Evolutionary conservation across 2,888 invertebrate species (phyloP).

Genomic region (Nomada fabriciana): DNA sequence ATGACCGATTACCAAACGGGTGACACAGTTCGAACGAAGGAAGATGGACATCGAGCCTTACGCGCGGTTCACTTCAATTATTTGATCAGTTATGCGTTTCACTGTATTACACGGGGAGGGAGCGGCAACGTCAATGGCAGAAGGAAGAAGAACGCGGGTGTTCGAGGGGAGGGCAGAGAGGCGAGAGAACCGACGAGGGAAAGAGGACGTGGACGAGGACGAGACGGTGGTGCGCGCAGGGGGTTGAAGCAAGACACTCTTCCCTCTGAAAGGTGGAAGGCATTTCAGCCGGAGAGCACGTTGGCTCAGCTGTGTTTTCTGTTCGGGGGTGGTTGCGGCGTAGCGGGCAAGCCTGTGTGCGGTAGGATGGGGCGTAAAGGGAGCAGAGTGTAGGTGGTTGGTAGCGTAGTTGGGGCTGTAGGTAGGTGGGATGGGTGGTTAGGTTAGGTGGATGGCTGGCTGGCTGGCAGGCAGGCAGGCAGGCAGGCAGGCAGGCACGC

Average conservation of each 20-base stretch:
- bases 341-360: conserved; percentile 68
- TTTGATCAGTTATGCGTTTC: conserved; percentile 71
- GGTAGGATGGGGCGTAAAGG: conserved; percentile 67
- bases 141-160: conserved; percentile 25
- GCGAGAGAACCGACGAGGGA: conserved; percentile 39
- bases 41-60: conserved; percentile 24
- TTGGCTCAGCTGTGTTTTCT: conserved; percentile 84
- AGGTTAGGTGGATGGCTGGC: conserved; percentile 79
- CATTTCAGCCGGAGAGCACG: conserved; percentile 79
- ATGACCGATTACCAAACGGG: not conserved
- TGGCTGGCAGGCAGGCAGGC: conserved; percentile 69
- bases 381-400: conserved; percentile 71
- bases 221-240: conserved; percentile 60
- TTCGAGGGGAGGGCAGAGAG: conserved; percentile 34
- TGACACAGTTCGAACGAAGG: not conserved
- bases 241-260: conserved; percentile 71
- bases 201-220: conserved; percentile 41
- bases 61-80: conserved; percentile 63
- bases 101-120: conserved; percentile 53
- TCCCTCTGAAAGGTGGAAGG: conserved; percentile 79
- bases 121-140: conserved; percentile 33
- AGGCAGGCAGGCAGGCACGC: conserved; percentile 80
- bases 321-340: conserved; percentile 78
- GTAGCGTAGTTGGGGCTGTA: conserved; percentile 68
- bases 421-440: conserved; percentile 67